Percentiles rank a stretch among this genome's conserved stretches.
These are phyloP conservation scores for Muscina levida DNA, from an alignment of 2,888 invertebrate genomes.

Conservation along the genomic window DNA sequence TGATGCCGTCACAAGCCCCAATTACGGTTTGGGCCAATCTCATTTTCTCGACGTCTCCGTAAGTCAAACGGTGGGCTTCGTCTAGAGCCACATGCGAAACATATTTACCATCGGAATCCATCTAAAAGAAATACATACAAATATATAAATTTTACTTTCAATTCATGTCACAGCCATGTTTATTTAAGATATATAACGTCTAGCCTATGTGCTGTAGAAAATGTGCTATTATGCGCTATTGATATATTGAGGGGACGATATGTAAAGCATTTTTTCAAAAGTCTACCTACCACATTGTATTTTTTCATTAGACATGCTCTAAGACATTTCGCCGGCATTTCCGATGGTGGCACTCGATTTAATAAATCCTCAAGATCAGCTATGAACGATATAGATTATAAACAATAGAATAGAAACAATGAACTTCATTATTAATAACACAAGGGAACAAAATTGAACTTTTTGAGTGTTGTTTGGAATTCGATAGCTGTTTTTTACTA, in stretches of 20 bases:
- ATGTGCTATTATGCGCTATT: too few relatives aligned
- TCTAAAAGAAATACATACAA: conserved; percentile 5
- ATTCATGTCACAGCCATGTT: too few relatives aligned
- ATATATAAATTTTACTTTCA: not conserved
- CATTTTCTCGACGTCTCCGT: conserved; percentile 19
- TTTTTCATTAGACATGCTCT: conserved; percentile 33
- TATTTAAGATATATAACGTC: too few relatives aligned
- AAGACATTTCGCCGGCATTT: conserved; percentile 10
- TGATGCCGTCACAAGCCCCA: not conserved
- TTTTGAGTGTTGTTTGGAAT: too few relatives aligned
- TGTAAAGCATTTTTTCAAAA: not conserved
- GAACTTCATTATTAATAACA: not conserved
- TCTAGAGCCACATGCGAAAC: not conserved
- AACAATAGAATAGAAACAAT: not conserved
- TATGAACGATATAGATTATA: not conserved
- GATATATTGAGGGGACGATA: too few relatives aligned
- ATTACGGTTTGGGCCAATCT: not conserved
- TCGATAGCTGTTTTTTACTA: too few relatives aligned
- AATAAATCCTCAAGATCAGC: conserved; percentile 24
- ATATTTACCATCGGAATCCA: conserved; percentile 34
- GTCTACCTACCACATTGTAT: conserved; percentile 19
- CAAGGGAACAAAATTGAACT: too few relatives aligned
- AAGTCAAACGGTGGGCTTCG: not conserved
- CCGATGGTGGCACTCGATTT: not conserved
- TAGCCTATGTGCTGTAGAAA: too few relatives aligned